Evolutionary conservation across 2,888 invertebrate species (phyloP).

Genomic region (Cantharis rustica): DNA sequence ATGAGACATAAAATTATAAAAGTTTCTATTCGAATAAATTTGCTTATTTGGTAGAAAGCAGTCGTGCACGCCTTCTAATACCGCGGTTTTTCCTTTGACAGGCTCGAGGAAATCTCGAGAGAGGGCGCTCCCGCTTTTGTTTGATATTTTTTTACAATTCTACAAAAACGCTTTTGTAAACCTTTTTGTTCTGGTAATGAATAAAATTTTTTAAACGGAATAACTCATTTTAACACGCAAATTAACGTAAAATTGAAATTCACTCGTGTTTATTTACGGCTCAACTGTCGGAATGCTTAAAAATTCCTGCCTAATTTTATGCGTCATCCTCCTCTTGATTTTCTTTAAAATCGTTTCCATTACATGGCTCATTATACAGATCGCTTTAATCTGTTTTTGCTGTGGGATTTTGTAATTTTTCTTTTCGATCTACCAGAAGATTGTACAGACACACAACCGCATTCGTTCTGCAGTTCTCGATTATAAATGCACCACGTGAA

Average conservation of each 20-base stretch:
- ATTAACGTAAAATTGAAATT: background rate
- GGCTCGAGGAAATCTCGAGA: background rate
- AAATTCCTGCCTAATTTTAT: background rate
- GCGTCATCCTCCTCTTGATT: slow-evolving; percentile 1
- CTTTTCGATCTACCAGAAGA: background rate
- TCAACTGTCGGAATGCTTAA: background rate
- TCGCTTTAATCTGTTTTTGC: background rate
- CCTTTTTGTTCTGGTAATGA: background rate
- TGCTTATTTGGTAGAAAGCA: background rate
- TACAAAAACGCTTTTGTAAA: background rate
- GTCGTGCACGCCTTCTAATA: background rate
- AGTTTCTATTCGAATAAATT: background rate
- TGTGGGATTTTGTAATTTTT: background rate
- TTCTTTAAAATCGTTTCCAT: slow-evolving; percentile 2
- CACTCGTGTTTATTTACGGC: background rate
- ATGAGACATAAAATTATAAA: slow-evolving; percentile 18
- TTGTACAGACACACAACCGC: background rate
- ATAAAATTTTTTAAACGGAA: background rate
- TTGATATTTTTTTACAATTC: background rate
- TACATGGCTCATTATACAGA: background rate
- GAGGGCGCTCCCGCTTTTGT: background rate
- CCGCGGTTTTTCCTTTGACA: background rate
- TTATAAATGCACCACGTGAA: background rate
- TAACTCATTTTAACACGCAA: background rate
- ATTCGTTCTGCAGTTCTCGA: background rate